These are phyloP conservation scores for Speoplatyrhinus poulsoni DNA, from an alignment of 2,113 vertebrate genomes.

Conservation along the genomic window DNA sequence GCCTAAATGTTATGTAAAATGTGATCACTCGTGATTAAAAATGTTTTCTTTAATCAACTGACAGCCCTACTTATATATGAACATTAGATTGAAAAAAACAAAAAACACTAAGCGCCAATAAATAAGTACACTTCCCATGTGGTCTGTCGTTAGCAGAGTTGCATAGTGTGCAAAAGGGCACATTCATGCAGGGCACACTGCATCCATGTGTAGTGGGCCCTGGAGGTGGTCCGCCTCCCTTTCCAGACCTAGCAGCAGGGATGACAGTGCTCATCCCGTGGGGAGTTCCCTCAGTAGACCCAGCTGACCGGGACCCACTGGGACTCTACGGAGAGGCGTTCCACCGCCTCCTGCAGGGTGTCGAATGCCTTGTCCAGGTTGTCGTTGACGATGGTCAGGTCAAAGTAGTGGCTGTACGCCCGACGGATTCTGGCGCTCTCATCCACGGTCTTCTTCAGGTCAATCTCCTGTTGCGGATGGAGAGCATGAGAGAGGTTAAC, in stretches of 20 bases:
- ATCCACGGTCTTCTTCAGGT: conserved; percentile 97
- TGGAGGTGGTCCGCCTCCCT: conserved; percentile 23
- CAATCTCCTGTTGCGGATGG: conserved; percentile 82
- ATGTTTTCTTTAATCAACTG: no score
- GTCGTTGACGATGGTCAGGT: conserved; percentile 93
- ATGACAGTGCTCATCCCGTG: conserved; percentile 29
- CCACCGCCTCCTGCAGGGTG: conserved; percentile 87
- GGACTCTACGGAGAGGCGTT: conserved; percentile 85
- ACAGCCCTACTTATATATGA: no score
- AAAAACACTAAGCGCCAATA: conserved; percentile 85
- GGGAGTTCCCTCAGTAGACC: conserved; percentile 85
- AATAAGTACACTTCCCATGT: conserved; percentile 93
- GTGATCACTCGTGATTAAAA: no score
- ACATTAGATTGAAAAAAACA: neutral
- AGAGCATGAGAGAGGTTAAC: neutral
- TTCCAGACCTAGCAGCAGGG: conserved; percentile 28
- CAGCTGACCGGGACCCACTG: conserved; percentile 99
- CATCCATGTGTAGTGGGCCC: conserved; percentile 30
- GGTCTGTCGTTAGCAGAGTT: conserved; percentile 76
- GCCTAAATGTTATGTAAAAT: no score
- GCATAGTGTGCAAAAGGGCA: conserved; percentile 79
- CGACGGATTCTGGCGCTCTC: conserved; percentile 93
- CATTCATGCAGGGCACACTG: conserved; percentile 55
- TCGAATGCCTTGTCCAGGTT: conserved; percentile 98
- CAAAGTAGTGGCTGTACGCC: conserved; percentile 97